These are phyloP conservation scores for Eudyptes chrysolophus DNA, from an alignment of 2,113 vertebrate species.

Conservation along the genomic window DNA sequence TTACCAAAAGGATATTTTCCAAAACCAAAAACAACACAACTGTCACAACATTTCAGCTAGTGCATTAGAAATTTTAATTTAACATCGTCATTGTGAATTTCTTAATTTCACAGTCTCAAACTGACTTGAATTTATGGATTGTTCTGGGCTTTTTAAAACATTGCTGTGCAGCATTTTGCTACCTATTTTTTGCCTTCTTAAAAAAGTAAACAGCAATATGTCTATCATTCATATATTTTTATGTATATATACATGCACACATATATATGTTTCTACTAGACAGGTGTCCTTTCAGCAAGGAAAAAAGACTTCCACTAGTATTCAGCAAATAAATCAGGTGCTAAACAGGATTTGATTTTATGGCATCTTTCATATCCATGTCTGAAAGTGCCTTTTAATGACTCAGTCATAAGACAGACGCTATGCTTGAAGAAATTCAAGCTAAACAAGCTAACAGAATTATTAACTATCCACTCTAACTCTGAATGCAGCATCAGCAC, in stretches of 20 bases:
- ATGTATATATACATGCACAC: accelerated
- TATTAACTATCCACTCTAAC: neutral
- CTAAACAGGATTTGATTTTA: neutral
- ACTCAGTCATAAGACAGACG: neutral
- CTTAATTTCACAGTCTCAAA: neutral
- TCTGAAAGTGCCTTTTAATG: neutral
- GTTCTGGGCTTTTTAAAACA: neutral
- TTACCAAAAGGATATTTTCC: neutral
- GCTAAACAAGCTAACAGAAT: neutral
- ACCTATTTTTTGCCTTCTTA: neutral
- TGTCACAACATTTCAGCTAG: neutral
- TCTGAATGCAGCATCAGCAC: neutral
- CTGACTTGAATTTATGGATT: neutral
- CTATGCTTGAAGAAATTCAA: neutral
- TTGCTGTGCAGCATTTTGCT: neutral
- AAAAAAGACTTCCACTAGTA: neutral
- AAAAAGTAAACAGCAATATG: neutral
- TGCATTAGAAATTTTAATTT: neutral
- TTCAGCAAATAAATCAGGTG: neutral
- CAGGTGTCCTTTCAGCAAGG: neutral
- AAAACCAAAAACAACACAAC: neutral
- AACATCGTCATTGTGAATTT: neutral
- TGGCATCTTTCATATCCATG: neutral
- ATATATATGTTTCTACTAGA: neutral
- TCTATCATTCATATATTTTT: neutral